A percentile compares a stretch with the other conserved stretches of the same genome.
phyloP scores from a whole-genome alignment of 2,888 invertebrate genomes.

The Harpalus rufipes region DNA sequence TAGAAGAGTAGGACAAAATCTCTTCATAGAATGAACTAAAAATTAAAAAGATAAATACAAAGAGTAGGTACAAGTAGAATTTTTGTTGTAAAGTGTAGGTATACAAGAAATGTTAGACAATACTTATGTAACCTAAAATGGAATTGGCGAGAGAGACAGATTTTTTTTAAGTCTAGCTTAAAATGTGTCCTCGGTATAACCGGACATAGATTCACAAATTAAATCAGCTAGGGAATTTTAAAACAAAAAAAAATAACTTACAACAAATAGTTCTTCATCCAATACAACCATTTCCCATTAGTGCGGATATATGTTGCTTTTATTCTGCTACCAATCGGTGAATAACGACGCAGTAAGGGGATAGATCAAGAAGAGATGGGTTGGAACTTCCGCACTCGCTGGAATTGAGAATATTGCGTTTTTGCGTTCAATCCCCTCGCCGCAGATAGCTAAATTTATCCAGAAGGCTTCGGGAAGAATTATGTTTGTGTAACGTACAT shows the following conservation, averaged over 20 bases:
- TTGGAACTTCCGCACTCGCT: slow-evolving; percentile 8
- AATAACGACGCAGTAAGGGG: slow-evolving; percentile 21
- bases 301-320: slow-evolving; percentile 4
- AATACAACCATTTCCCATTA: background rate
- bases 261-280: background rate
- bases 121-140: no score
- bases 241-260: background rate
- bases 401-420: slow-evolving; percentile 54
- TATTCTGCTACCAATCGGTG: slow-evolving; percentile 5
- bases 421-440: background rate
- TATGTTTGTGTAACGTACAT: slow-evolving; percentile 8
- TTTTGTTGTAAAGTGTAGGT: no score
- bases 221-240: background rate
- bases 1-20: no score
- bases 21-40: no score
- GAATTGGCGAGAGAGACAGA: no score
- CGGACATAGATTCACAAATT: no score
- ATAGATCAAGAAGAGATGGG: background rate
- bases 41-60: no score
- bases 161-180: no score
- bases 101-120: no score
- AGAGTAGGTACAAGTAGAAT: no score
- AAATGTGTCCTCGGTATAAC: no score
- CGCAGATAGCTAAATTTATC: slow-evolving; percentile 49
- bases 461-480: slow-evolving; percentile 42